Base-by-base conservation (phyloP, 2,888 invertebrate species). In the Deilephila elpenor region DNA sequence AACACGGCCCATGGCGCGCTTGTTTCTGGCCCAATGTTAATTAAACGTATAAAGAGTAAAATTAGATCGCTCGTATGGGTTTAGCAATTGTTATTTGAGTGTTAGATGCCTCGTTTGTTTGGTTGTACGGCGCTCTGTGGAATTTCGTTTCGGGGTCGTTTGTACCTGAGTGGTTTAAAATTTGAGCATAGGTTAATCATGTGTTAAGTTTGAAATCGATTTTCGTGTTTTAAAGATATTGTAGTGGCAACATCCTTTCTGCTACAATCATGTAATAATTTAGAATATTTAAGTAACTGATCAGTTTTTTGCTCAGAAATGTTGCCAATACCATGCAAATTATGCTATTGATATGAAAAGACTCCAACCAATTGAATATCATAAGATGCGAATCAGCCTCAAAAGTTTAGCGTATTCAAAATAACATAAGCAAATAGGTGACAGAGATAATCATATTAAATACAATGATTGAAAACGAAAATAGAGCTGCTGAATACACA, bases 41-140 rank as follows among this genome's bases (percentile, higher is more conserved):
- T 91, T 90, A 85, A 74, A 72, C 79, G 78, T 84, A 89, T 89
- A 92, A 93, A 92, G 89, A 88, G 79, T 79, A 74, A 86, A 89
- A 90, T 91, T 91, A 88, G 89, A 89, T 86, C 86, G 81, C 75
- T 75, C 74, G 76, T 75, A 74, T 73, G 76, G 79, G 81, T 78
- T 86, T 86, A 85, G 80, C 83, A 82, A 82, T 84, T 74, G 77
- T 80, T 85, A 78, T 77, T 76, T 77, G 78, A 74, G 70, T 77
- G 78, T 78, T 75, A 80, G 80, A 80, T 73, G 71, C 73, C 73
- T 71, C 62, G 73, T 56, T 74, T 74, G 64, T 74, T 71, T 74
- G 71, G 64, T 64, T 32, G 59, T 64, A 44, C 56, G 56, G 56
- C 56, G 56, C 56, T 56, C 56, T 56, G n/a, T 51, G 62, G 72